Base-by-base conservation (phyloP, 2,797 vertebrate species). In the Enteromius viviparus region DNA sequence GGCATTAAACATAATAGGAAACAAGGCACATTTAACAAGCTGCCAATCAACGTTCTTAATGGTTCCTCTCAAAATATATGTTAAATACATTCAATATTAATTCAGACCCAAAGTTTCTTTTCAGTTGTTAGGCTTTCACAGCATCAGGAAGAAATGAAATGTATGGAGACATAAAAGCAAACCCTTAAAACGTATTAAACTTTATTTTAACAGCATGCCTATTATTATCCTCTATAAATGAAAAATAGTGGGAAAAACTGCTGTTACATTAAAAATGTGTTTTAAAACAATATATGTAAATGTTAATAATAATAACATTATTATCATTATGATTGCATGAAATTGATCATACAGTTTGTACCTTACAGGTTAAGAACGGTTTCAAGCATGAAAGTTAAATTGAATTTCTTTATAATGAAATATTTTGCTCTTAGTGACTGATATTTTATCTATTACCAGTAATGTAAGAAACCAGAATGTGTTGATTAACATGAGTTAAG, bases 41-140 rank as follows among this genome's bases (percentile, higher is more conserved):
- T 78, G 60, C 42, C 29, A 74, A 66, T 60, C 51, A 60, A 62
- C 37, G 69, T 76, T 82, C 72, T 68, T 45, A 60, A 83, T 32
- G 14, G 21, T 14, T 17, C 17, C 32, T 49, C 11, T 49, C 58
- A 34, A 80, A 55, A 19, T 53, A 37, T 26, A 55, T 45, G 71
- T 1, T 42, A 47, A 82, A 82, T 55, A 49, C n/a, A 55, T 76
- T 76, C 47, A 55, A 32, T 55, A 53, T 40, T 19, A 69, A 58
- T 55, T 68, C 32, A 53, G 53, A 37, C n/a, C 21, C 2, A 49
- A 47, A 51, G 12, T 81, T 64, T 1, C 19, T 64, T 49, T 47
- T 26, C 5, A 49, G 49, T 64, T 15, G n/a, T 15, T 32, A 55
- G 40, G 34, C 53, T 81, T 62, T 72, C 42, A 74, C 51, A 71